Evolutionary conservation across 2,113 vertebrate genomes (phyloP), one percentile per base, ranked within the genome.

Genomic region (Trogon surrucura): DNA sequence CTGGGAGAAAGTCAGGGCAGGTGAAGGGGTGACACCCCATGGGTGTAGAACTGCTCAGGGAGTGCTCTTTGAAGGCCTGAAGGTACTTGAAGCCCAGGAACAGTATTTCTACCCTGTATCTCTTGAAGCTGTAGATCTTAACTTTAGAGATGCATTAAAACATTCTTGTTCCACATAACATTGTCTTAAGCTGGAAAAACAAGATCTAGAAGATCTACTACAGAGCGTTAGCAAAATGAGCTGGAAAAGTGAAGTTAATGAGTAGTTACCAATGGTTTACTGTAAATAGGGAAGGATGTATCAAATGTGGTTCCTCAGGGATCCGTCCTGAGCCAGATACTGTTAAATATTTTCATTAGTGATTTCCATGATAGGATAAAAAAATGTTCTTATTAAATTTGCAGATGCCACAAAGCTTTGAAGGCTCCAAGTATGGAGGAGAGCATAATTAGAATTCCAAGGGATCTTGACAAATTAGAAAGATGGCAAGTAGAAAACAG

Each of bases 321-420:
- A n/a, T 65, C 61, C 65, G 23, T 82, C 41, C 66, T 41, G 19
- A 75, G 64, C 18, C 61, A 65, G 41, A 17, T 73, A 23, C 45
- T 65, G 19, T 80, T 88, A 89, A 80, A 48, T 88, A 65, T 91
- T 95, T 95, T 87, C 82, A 61, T 91, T 71, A 38, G 32, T 44
- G 34, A 60, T n/a, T 89, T 86, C 21, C 67, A 4, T 57, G 20
- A 65, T 69, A 85, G 62, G 30, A 72, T 53, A 69, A 93, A n/a
- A n/a, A 32, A 80, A 71, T 65, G 38, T 85, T 71, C 65, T 32
- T 72, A 54, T 20, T 66, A 72, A 79, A 91, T 75, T 69, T 93
- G 45, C 53, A 89, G 62, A 57, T 82, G n/a, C 23, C 79, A 75
- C 45, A 69, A 80, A 82, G 14, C 27, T 80, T 87, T 93, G 53